phyloP scores from a whole-genome alignment of 2,797 vertebrate genomes.

The Bucorvus abyssinicus region DNA sequence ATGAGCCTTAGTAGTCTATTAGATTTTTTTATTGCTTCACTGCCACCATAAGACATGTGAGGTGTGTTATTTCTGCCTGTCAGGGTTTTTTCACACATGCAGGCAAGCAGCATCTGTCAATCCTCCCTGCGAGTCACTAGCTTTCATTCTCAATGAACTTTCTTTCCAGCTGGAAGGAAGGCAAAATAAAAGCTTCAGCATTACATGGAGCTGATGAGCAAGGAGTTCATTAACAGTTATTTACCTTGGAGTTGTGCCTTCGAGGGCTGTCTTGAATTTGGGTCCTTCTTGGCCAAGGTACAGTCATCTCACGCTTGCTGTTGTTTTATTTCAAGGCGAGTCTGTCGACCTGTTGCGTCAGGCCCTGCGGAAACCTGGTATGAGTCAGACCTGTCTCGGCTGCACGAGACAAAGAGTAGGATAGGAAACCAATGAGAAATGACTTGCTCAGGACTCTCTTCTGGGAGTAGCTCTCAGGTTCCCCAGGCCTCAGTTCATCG shows the following conservation, averaged over 20 bases:
- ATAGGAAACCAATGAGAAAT: slow-evolving; percentile 25
- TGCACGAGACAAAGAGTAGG: background rate
- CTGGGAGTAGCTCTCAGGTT: background rate
- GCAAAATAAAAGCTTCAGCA: slow-evolving; percentile 18
- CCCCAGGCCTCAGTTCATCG: rapidly evolving
- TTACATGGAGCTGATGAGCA: background rate
- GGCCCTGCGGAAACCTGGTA: background rate
- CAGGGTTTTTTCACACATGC: slow-evolving; percentile 61
- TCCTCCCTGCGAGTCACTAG: slow-evolving; percentile 23
- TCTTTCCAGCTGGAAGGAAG: slow-evolving; percentile 18
- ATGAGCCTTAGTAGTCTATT: slow-evolving; percentile 21
- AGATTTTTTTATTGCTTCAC: slow-evolving; percentile 55
- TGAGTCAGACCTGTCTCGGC: background rate
- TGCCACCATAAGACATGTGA: slow-evolving; percentile 29
- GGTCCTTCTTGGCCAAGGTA: background rate
- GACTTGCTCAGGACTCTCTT: background rate
- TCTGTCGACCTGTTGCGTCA: background rate
- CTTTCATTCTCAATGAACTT: slow-evolving; percentile 59
- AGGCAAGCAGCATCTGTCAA: slow-evolving; percentile 62
- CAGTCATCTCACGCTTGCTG: background rate
- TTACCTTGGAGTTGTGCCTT: background rate
- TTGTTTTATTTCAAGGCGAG: slow-evolving; percentile 23
- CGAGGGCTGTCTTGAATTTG: background rate
- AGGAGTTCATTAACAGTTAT: background rate
- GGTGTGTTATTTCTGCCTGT: slow-evolving; percentile 54